Evolutionary conservation across 2,113 vertebrate species (phyloP).

Genomic region (Pipra filicauda): DNA sequence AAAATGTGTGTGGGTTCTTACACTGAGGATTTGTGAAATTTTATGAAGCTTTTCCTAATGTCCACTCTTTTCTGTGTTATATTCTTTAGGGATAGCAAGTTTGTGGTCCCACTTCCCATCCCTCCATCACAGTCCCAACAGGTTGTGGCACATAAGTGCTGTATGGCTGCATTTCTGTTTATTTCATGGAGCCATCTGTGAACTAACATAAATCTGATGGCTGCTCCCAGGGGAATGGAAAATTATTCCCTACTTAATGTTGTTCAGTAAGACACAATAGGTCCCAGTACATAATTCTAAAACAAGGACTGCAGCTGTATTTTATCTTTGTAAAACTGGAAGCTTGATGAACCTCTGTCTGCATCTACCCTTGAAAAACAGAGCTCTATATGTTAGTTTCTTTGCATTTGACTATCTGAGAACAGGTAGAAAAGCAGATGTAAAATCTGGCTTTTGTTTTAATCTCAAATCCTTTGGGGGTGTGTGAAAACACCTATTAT

Average conservation of each 20-base stretch:
- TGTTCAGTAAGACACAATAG: not conserved
- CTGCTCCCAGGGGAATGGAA: not conserved
- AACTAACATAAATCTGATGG: not conserved
- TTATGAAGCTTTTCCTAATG: not conserved
- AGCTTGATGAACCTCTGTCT: not conserved
- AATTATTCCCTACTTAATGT: not conserved
- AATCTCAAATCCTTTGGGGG: not conserved
- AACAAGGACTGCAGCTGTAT: not conserved
- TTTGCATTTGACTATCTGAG: not conserved
- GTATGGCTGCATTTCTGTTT: not conserved
- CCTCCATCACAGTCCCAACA: not conserved
- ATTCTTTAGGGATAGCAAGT: not conserved
- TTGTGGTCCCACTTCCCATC: not conserved
- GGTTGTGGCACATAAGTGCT: not conserved
- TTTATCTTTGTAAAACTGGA: not conserved
- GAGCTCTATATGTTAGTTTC: not conserved
- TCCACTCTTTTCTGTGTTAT: accelerated
- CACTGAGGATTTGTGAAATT: not conserved
- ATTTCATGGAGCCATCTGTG: not conserved
- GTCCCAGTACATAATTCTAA: not conserved
- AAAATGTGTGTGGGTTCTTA: not conserved
- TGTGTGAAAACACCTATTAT: conserved; percentile 6
- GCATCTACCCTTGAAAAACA: not conserved
- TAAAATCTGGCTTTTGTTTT: not conserved
- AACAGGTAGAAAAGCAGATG: not conserved